Conservation (phyloP, 2,888 invertebrate species). For the Ophioninae sp. region DNA sequence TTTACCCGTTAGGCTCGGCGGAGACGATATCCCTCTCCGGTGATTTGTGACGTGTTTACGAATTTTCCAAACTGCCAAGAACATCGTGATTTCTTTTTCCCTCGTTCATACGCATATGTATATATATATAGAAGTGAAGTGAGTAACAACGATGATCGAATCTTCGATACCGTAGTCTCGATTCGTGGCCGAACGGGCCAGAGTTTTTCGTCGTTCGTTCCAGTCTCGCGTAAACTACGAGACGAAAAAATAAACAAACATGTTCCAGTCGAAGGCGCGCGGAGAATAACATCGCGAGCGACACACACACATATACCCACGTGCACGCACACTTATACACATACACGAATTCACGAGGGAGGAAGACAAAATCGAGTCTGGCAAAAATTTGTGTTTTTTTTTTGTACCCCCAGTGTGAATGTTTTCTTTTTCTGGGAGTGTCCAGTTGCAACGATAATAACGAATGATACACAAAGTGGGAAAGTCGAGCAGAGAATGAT, state of each 20-base stretch:
- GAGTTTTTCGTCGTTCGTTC: conserved; percentile 39
- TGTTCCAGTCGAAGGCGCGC: conserved; percentile 54
- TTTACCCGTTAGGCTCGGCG: conserved; percentile 37
- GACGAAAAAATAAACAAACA: conserved; percentile 23
- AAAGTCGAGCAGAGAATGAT: conserved; percentile 13
- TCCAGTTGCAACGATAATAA: conserved; percentile 67
- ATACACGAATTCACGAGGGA: conserved; percentile 28
- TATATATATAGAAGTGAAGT: conserved; percentile 15
- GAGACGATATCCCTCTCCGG: conserved; percentile 25
- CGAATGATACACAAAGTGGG: conserved; percentile 58
- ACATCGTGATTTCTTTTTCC: conserved; percentile 42
- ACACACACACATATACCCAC: too few species aligned
- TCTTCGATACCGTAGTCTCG: conserved; percentile 46
- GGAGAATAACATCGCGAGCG: neutral
- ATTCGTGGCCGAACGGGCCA: conserved; percentile 35
- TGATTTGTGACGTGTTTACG: conserved; percentile 33
- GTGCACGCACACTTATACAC: conserved; percentile 33
- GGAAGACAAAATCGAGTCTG: conserved; percentile 56
- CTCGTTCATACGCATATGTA: conserved; percentile 7
- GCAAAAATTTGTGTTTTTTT: conserved; percentile 70
- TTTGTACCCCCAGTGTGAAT: conserved; percentile 72
- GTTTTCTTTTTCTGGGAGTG: conserved; percentile 70
- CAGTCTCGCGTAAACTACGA: conserved; percentile 8
- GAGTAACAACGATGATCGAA: conserved; percentile 43
- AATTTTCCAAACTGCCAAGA: conserved; percentile 51